Evolutionary conservation across 2,888 invertebrate species (phyloP), one percentile per base, ranked within the genome.

Genomic region (Agrochola lota): DNA sequence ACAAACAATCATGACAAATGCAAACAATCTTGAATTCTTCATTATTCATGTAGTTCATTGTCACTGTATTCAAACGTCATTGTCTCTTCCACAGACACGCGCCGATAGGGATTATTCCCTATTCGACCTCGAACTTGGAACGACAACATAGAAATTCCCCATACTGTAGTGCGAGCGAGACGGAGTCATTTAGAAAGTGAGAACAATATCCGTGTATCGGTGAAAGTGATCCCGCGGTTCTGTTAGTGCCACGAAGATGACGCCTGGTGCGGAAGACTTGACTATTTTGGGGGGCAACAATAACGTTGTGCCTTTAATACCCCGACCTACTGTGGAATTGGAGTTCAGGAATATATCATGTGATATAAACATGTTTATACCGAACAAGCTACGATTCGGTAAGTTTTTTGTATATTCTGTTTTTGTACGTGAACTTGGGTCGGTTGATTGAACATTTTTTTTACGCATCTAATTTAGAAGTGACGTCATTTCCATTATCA

Each of bases 271-370:
- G 73, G 93, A 94, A 79, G 94, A 94, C 23, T 80, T 89, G 70
- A 87, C 89, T n/a, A 89, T 91, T 64, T 80, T 92, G 71, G 93
- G 92, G 59, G 92, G 92, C 17, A 96, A 96, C 85, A 96, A 96
- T 84, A 96, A 96, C 82, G 94, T 96, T 20, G 90, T 94, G n/a
- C 94, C 96, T 23, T 83, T 95, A n/a, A 73, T 95, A 30, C 94
- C 95, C 0, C 97, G 98, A 84, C 97, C 97, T 64, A 97, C 97
- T 20, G 97, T 98, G 77, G 97, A 98, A 86, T 93, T 98, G 75
- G 97, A 97, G 83, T 98, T 98, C 91, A 97, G 96, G 77, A 97
- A 98, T 89, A 96, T 98, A 55, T 97, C 97, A 1, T 98, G 98
- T 90, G 94, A 96, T 9, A 96, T 98, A 55, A 97, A 96, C 84